A percentile compares a stretch with the other conserved stretches of the same genome.
Evolutionary conservation across 37 sponge, comb jelly and placozoan species (phyloP).

Genomic region (Agelas oroides): DNA sequence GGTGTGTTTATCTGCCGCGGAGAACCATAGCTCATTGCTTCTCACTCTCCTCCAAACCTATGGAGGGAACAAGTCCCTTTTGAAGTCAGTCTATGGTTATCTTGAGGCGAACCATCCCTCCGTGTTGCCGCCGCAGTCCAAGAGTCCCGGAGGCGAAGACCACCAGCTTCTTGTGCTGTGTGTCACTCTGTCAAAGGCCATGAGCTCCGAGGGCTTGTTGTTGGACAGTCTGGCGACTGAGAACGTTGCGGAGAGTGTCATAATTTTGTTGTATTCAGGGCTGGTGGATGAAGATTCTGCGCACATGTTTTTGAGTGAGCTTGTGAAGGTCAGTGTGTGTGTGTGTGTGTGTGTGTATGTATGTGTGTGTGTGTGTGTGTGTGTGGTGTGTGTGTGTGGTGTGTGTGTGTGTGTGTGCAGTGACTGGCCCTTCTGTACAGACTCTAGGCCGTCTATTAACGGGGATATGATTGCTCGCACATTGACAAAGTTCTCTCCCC

Average conservation of each 20-base stretch:
- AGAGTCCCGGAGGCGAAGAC: background rate
- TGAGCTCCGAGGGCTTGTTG: background rate
- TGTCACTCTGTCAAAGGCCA: slow-evolving; percentile 2
- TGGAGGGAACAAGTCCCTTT: background rate
- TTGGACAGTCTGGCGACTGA: background rate
- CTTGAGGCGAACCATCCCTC: slow-evolving; percentile 10
- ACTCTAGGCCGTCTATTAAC: too few species aligned
- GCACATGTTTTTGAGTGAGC: background rate
- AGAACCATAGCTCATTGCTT: slow-evolving; percentile 24
- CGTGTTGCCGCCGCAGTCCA: background rate
- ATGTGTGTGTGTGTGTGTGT: background rate
- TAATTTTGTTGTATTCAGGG: background rate
- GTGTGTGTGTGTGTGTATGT: background rate
- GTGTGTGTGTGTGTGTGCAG: too few species aligned
- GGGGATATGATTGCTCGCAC: too few species aligned
- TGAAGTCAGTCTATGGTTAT: slow-evolving; percentile 1
- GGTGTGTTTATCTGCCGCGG: background rate
- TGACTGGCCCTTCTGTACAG: too few species aligned
- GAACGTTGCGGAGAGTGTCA: slow-evolving; percentile 14
- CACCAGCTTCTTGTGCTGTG: slow-evolving; percentile 14
- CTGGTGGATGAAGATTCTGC: background rate
- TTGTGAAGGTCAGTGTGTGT: slow-evolving; percentile 11
- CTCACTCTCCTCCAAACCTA: slow-evolving; percentile 7
- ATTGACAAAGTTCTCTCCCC: too few species aligned
- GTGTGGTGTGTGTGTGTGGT: background rate